Base-by-base conservation (phyloP, 2,888 invertebrate genomes). In the Sussaba pulchella region DNA sequence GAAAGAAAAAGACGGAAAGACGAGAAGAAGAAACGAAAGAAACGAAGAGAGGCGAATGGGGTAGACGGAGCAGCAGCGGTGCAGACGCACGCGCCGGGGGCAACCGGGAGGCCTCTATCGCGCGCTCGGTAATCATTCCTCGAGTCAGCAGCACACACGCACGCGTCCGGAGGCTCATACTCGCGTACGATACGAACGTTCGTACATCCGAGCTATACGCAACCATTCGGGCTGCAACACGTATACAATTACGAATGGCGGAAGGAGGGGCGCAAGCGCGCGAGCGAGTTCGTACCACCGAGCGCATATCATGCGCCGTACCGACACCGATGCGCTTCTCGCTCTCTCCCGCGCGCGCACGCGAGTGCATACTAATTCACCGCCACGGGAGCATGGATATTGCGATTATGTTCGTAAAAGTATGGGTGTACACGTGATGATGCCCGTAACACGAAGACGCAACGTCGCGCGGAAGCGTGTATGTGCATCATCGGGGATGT, bases 31-130 rank as follows among this genome's bases (percentile, higher is more conserved):
- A 54, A 54, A 36, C 52, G 45, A 70, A 57, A 67, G 61, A 61
- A 36, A 45, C 59, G 52, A 45, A 67, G 61, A 8, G 72, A 39
- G 75, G 66, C 77, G 78, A 71, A 78, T 71, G 75, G 71, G 57
- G 72, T 78, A 67, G 84, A 84, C 84, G 85, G 85, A 85, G 84
- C 87, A 85, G 84, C 87, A 81, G 85, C 78, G 86, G 78, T 84
- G 87, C 85, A 88, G 90, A 90, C 90, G 91, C 91, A 91, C 91
- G 91, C 91, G 91, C 91, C 91, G 91, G 91, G 91, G 91, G 91
- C 91, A 90, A 91, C 87, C 90, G 87, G 88, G 81, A 89, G 91
- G 88, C 88, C 66, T 73, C 79, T 79, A 73, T 78, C 77, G 81
- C 81, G 89, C 87, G 89, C 90, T 91, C 91, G 91, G 91, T 91